Percentiles rank a stretch among this genome's conserved stretches.
phyloP scores from a whole-genome alignment of 2,888 invertebrate species.

The Lithodes maja region DNA sequence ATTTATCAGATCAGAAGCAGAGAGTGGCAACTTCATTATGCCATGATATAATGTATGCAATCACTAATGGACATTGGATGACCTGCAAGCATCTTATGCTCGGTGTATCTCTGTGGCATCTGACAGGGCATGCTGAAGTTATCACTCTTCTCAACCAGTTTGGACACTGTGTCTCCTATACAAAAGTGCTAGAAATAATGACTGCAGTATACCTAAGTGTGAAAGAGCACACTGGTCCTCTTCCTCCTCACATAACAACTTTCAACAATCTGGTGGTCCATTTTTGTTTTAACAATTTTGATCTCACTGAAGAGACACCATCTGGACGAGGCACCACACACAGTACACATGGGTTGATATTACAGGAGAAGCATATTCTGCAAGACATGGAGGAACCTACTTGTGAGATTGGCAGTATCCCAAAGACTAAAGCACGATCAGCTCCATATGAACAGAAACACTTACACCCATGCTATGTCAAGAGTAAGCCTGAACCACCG shows the following conservation, averaged over 20 bases:
- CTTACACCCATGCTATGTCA: background rate
- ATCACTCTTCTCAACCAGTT: slow-evolving; percentile 22
- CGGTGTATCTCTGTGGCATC: slow-evolving; percentile 20
- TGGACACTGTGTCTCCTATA: slow-evolving; percentile 12
- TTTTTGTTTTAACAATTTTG: background rate
- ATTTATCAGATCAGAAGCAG: no score
- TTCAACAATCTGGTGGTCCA: background rate
- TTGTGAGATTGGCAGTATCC: no score
- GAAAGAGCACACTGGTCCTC: slow-evolving; percentile 15
- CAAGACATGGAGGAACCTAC: background rate
- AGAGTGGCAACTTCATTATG: background rate
- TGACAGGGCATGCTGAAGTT: slow-evolving; percentile 16
- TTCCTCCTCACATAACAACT: slow-evolving; percentile 3
- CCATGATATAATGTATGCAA: slow-evolving; percentile 21
- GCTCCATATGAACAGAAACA: background rate
- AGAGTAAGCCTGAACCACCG: background rate
- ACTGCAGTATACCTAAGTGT: slow-evolving; percentile 22
- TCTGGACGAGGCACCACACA: background rate
- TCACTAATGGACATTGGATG: slow-evolving; percentile 6
- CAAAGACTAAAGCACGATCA: background rate
- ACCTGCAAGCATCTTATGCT: slow-evolving; percentile 5
- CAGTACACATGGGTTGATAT: background rate
- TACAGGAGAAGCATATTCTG: background rate
- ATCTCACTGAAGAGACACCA: slow-evolving; percentile 14
- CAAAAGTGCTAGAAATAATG: slow-evolving; percentile 18